These are phyloP conservation scores for Phylloscopus trochilus DNA, from an alignment of 2,113 vertebrate genomes.

Conservation along the genomic window DNA sequence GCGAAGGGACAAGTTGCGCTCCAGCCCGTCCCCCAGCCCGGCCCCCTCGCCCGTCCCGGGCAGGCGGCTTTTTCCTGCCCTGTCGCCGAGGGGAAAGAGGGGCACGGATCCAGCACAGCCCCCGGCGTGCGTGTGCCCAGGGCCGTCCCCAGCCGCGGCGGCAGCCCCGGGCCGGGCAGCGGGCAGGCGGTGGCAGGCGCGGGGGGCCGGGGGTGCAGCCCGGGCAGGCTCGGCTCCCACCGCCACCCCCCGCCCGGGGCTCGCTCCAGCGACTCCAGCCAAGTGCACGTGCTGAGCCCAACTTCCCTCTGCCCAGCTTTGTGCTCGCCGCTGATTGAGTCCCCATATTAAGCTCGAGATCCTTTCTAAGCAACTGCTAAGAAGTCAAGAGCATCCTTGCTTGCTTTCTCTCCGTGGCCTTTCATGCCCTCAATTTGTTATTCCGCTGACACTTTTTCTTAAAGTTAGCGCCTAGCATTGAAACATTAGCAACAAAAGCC, in stretches of 20 bases:
- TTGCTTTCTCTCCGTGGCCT: constrained; percentile 68
- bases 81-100: background rate
- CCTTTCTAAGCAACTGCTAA: constrained; percentile 70
- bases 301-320: constrained; percentile 50
- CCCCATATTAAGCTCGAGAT: constrained; percentile 62
- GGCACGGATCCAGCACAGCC: background rate
- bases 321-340: constrained; percentile 53
- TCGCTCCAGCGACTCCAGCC: constrained; percentile 17
- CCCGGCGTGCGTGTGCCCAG: background rate
- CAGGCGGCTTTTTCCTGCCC: background rate
- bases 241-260: background rate
- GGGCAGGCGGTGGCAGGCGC: background rate
- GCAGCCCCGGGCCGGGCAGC: background rate
- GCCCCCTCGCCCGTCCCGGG: background rate
- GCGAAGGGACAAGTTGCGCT: background rate
- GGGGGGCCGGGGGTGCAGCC: background rate
- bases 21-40: background rate
- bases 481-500: constrained; percentile 71
- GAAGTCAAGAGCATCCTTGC: constrained; percentile 79
- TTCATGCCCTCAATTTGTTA: constrained; percentile 69
- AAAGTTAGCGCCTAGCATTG: constrained; percentile 60
- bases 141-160: background rate
- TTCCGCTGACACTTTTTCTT: constrained; percentile 70
- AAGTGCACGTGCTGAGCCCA: constrained; percentile 56
- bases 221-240: background rate